Percentiles rank a stretch among this genome's conserved stretches.
These are phyloP conservation scores for Xenops minutus DNA, from an alignment of 2,797 vertebrate species.

Conservation along the genomic window DNA sequence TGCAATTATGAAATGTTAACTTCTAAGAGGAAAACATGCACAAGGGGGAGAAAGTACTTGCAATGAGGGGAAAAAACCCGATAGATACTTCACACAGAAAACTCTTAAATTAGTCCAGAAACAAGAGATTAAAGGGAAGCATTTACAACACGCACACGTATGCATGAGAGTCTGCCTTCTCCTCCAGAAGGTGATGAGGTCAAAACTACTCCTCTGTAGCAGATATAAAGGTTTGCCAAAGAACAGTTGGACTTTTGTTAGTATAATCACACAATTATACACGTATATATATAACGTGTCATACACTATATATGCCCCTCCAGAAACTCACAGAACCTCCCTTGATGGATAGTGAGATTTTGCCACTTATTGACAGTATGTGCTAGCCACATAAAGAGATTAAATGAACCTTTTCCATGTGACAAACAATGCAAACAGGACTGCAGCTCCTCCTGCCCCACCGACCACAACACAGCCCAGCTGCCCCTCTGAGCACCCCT, in stretches of 20 bases:
- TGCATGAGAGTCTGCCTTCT: fast-evolving
- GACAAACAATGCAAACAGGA: fast-evolving
- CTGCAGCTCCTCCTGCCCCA: not conserved
- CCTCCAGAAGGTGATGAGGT: not conserved
- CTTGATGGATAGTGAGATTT: fast-evolving
- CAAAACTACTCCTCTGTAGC: not conserved
- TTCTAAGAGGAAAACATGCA: not conserved
- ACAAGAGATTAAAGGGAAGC: not conserved
- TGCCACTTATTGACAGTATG: fast-evolving
- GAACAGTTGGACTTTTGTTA: not conserved
- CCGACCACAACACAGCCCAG: not conserved
- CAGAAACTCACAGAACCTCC: not conserved
- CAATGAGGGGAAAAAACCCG: not conserved
- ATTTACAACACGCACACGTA: not conserved
- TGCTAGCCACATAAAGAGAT: fast-evolving
- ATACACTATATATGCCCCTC: not conserved
- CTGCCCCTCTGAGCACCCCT: no score
- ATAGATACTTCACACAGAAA: not conserved
- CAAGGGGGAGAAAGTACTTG: not conserved
- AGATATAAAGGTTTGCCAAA: not conserved
- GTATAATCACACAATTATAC: not conserved
- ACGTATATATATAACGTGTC: not conserved
- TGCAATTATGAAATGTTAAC: slow-evolving; percentile 37
- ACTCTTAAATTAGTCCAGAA: not conserved
- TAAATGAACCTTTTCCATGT: fast-evolving